Base-by-base conservation (phyloP, 2,888 invertebrate genomes). In the Buathra laborator region DNA sequence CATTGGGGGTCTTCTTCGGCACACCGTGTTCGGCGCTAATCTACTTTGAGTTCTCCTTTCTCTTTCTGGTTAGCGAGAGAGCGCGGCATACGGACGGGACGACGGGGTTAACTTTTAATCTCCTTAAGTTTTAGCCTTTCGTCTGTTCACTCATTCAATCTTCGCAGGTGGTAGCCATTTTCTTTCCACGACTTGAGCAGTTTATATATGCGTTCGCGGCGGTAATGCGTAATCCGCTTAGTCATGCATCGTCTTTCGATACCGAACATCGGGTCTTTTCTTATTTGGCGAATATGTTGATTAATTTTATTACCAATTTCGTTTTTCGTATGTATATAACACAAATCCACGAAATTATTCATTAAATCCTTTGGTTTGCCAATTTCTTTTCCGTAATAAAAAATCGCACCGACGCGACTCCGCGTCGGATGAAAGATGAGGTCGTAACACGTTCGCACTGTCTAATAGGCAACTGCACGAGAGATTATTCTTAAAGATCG, bases 51-150 rank as follows among this genome's bases (percentile, higher is more conserved):
- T 83, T 88, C 37, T 37, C 83, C 82, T 83, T 86, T 85, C n/a
- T 71, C 62, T 64, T 51, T 59, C 29, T 32, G 46, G 37, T 46
- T 37, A 59, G 43, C 43, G 16, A n/a, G 66, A n/a, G 66, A 32
- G n/a, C 51, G 59, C 66, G 62, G 24, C 48, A 64, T 37, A 67
- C 67, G 76, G 32, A 76, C 81, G 79, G 77, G 78, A 81, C 89
- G 78, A 81, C 89, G 87, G 90, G 89, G 91, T 91, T 90, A 90
- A 90, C 89, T 88, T 91, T 92, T 92, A 92, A 93, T 92, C 92
- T 91, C 87, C 92, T 92, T 89, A 90, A 90, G 90, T 91, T 91
- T 91, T 90, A 90, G 91, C 87, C 86, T 86, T 84, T 86, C 56
- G 86, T 62, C 74, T 56, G 66, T 46, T 79, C 66, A 59, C 48